A percentile compares a stretch with the other conserved stretches of the same genome.
Conservation (phyloP, 2,888 invertebrate genomes). For the Chironomus riparius region DNA sequence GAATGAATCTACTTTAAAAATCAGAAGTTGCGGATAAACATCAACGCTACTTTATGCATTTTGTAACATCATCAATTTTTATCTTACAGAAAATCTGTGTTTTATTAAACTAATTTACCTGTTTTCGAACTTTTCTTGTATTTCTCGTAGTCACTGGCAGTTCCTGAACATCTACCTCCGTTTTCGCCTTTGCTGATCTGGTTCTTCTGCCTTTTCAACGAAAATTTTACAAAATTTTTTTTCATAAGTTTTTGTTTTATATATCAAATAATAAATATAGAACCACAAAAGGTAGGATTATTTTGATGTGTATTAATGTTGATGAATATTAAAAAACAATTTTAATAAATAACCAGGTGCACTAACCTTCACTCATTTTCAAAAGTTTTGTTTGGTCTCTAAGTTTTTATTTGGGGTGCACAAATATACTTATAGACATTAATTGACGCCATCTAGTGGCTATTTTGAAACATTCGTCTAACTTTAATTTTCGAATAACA, state of each 20-base stretch:
- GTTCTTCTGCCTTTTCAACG: slow-evolving; percentile 6
- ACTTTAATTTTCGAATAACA: no score
- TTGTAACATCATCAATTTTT: slow-evolving; percentile 18
- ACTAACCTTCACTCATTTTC: not conserved
- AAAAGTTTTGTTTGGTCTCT: not conserved
- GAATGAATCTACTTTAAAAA: no score
- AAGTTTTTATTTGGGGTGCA: no score
- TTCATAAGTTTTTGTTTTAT: not conserved
- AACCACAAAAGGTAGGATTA: no score
- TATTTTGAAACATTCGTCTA: no score
- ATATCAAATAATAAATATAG: no score
- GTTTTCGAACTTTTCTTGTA: slow-evolving; percentile 1
- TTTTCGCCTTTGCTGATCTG: not conserved
- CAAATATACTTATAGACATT: no score
- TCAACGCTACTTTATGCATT: slow-evolving; percentile 15
- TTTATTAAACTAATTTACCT: not conserved
- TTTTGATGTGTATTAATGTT: no score
- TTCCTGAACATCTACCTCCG: not conserved
- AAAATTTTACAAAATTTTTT: not conserved
- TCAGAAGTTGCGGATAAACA: slow-evolving; percentile 5
- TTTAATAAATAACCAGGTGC: no score
- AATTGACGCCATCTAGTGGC: no score
- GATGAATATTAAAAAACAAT: no score
- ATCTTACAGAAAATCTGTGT: not conserved
- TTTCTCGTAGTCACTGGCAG: not conserved